Conservation (phyloP, 2,888 invertebrate genomes). For the Rhingia rostrata region DNA sequence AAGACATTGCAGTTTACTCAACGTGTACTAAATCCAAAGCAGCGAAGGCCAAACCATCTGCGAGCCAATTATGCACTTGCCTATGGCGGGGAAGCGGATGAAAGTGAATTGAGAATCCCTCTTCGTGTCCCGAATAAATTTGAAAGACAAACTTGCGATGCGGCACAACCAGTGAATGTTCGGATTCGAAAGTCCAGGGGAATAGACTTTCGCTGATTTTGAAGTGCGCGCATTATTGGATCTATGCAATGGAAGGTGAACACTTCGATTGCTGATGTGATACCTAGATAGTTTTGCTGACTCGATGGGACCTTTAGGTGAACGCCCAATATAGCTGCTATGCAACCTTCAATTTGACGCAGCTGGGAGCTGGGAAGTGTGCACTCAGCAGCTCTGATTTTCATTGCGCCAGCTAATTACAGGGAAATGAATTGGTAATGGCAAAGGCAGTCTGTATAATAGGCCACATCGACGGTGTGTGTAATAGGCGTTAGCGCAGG, state of each 20-base stretch:
- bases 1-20: slow-evolving; percentile 46
- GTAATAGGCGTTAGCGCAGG: slow-evolving; percentile 49
- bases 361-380: slow-evolving; percentile 20
- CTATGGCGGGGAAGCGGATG: slow-evolving; percentile 39
- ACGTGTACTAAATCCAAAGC: slow-evolving; percentile 58
- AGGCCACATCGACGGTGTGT: slow-evolving; percentile 5
- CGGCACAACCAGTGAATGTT: slow-evolving; percentile 55
- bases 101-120: slow-evolving; percentile 62
- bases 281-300: slow-evolving; percentile 26
- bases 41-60: slow-evolving; percentile 43
- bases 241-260: slow-evolving; percentile 66
- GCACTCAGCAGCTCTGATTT: slow-evolving; percentile 34
- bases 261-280: slow-evolving; percentile 44
- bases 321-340: slow-evolving; percentile 44
- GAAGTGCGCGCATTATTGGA: slow-evolving; percentile 61
- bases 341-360: slow-evolving; percentile 61
- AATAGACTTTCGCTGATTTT: slow-evolving; percentile 64
- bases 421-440: slow-evolving; percentile 41
- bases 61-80: slow-evolving; percentile 56
- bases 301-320: slow-evolving; percentile 51
- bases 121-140: slow-evolving; percentile 25
- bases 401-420: slow-evolving; percentile 50
- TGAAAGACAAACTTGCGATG: slow-evolving; percentile 54
- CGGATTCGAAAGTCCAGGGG: slow-evolving; percentile 63
- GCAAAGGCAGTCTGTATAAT: slow-evolving; percentile 31